A percentile compares a stretch with the other conserved stretches of the same genome.
These are phyloP conservation scores for Rhingia campestris DNA, from an alignment of 2,888 invertebrate genomes.

Conservation along the genomic window DNA sequence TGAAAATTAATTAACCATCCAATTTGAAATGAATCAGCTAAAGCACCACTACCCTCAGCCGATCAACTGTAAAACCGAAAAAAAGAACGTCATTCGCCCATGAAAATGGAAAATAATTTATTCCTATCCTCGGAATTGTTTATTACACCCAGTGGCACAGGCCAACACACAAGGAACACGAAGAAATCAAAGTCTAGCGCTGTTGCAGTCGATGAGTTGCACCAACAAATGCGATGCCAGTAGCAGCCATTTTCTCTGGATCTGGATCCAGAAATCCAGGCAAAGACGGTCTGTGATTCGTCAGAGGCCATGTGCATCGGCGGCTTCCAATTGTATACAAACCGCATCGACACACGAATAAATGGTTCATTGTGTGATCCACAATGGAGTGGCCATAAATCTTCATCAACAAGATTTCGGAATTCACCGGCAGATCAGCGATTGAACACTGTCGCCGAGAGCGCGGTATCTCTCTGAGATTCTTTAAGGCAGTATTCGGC, in stretches of 20 bases:
- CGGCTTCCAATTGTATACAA: constrained; percentile 62
- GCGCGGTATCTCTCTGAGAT: constrained; percentile 58
- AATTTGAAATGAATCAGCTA: constrained; percentile 22
- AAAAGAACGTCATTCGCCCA: constrained; percentile 34
- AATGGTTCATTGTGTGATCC: constrained; percentile 74
- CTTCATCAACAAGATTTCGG: constrained; percentile 70
- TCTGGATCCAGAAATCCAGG: constrained; percentile 59
- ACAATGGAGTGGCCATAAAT: constrained; percentile 73
- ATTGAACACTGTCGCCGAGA: constrained; percentile 65
- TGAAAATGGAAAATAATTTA: constrained; percentile 66
- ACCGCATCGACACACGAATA: constrained; percentile 63
- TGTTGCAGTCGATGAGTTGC: background rate
- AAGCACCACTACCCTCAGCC: constrained; percentile 3
- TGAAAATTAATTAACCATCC: constrained; percentile 65
- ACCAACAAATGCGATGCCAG: constrained; percentile 45
- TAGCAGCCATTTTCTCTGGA: constrained; percentile 68
- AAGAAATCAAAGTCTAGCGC: constrained; percentile 43
- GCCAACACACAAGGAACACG: constrained; percentile 16
- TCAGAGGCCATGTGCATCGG: constrained; percentile 58
- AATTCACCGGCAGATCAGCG: constrained; percentile 60
- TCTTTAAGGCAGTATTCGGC: constrained; percentile 51
- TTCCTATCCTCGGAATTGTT: constrained; percentile 71
- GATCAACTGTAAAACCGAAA: constrained; percentile 37
- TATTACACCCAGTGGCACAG: constrained; percentile 41
- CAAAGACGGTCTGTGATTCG: constrained; percentile 71